Evolutionary conservation across 2,888 invertebrate species (phyloP), one percentile per base, ranked within the genome.

Genomic region (Osedax fenrisi): DNA sequence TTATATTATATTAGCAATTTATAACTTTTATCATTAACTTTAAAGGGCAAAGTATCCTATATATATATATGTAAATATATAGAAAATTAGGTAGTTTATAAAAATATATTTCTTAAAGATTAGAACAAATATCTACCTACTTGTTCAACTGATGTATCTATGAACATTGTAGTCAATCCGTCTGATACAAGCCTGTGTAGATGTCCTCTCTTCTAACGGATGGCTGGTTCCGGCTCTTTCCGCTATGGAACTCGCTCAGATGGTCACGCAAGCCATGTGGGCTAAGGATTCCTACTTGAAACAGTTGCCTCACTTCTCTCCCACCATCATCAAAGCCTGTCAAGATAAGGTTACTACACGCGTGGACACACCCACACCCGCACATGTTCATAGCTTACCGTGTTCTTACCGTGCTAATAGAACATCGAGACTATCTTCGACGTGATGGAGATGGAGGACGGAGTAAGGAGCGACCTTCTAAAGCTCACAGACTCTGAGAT

Each of bases 231-330:
- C 98, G 0, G 98, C 97, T 2, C 92, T 99, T 61, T 94, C 96
- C 22, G 96, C 97, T 81, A 99, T 99, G 98, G 98, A 98, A 86
- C 87, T 99, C 81, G 94, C 97, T 0, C 98, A 98, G 86, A 99
- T 98, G 97, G 92, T 94, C 1, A 98, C 98, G 0, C 98, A 99
- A 86, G 97, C 97, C 10, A 95, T 98, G 95, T 98, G 97, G 95
- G 93, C 92, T 81, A 96, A 95, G 85, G 98, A 98, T 86, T 93
- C 94, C 0, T 95, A 96, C 83, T 88, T 99, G 77, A 90, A 95
- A 77, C 98, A 99, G 83, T 86, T 99, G 83, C 98, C 98, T 1
- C 96, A 98, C 86, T 97, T 97, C 85, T 90, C 89, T 2, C 83
- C 87, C 0, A 96, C 94, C 0, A 89, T 93, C 75, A 90, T 97